Percentiles rank a stretch among this genome's conserved stretches.
Conservation (phyloP, 2,113 vertebrate species). For the Papio anubis region DNA sequence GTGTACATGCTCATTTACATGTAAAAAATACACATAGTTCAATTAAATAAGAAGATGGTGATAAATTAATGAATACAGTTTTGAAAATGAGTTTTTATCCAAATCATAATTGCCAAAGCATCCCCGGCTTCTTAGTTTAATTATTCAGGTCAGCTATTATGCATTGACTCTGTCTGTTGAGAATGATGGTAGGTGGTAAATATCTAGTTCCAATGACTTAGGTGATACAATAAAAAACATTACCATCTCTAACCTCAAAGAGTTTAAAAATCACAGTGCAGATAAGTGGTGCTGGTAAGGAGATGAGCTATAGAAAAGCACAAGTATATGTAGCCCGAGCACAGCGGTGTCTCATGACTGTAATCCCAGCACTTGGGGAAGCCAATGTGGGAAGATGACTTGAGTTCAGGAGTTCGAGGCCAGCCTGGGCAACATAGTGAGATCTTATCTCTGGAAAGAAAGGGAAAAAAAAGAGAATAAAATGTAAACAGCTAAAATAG, state of each 20-base stretch:
- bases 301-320: not conserved
- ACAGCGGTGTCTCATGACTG: no score
- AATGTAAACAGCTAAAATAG: not conserved
- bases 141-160: not conserved
- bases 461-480: not conserved
- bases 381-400: no score
- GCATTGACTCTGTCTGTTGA: not conserved
- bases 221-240: not conserved
- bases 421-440: no score
- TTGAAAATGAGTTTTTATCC: not conserved
- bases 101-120: not conserved
- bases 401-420: no score
- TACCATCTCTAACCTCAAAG: not conserved
- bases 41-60: not conserved
- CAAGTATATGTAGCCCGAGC: not conserved
- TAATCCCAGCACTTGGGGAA: no score
- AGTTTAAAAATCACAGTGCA: not conserved
- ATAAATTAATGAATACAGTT: not conserved
- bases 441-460: no score
- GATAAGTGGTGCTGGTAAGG: rapidly evolving
- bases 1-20: not conserved
- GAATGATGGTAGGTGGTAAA: not conserved
- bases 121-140: not conserved
- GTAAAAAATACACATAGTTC: not conserved
- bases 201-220: not conserved